phyloP scores from a whole-genome alignment of 2,888 invertebrate species.

The Epirrhoe alternata region DNA sequence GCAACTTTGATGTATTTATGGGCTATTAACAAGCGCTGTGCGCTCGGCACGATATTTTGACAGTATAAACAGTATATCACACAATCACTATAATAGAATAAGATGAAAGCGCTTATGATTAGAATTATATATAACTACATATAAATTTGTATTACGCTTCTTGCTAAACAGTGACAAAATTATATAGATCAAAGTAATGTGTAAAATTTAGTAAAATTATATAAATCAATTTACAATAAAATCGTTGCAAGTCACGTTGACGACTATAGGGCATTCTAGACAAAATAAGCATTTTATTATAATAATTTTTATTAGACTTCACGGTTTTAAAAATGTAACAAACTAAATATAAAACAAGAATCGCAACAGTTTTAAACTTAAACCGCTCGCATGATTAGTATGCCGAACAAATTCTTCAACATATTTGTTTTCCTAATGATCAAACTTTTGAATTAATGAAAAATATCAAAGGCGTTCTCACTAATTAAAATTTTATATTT shows the following conservation, averaged over 20 bases:
- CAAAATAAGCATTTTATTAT: too few relatives aligned
- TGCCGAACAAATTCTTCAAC: slow-evolving; percentile 19
- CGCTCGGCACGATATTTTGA: slow-evolving; percentile 22
- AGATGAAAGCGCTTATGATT: slow-evolving; percentile 12
- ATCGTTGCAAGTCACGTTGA: too few relatives aligned
- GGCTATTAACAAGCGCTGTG: slow-evolving; percentile 26
- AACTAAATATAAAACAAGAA: background rate
- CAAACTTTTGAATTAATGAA: slow-evolving; percentile 29
- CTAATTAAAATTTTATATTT: slow-evolving; percentile 35
- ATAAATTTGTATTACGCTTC: too few relatives aligned
- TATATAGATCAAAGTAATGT: too few relatives aligned
- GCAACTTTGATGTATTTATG: slow-evolving; percentile 26
- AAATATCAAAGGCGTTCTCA: slow-evolving; percentile 32
- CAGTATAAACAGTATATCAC: slow-evolving; percentile 3
- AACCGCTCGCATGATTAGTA: slow-evolving; percentile 29
- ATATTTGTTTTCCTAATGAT: slow-evolving; percentile 36
- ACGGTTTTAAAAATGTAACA: background rate
- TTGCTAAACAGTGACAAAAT: too few relatives aligned
- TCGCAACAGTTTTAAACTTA: slow-evolving; percentile 4
- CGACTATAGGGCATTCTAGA: too few relatives aligned
- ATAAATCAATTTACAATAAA: too few relatives aligned
- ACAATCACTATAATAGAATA: background rate
- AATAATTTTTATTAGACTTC: too few relatives aligned
- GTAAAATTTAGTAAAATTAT: too few relatives aligned
- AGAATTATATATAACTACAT: background rate